These are phyloP conservation scores for Pterois miles DNA, from an alignment of 2,797 vertebrate species.

Conservation along the genomic window DNA sequence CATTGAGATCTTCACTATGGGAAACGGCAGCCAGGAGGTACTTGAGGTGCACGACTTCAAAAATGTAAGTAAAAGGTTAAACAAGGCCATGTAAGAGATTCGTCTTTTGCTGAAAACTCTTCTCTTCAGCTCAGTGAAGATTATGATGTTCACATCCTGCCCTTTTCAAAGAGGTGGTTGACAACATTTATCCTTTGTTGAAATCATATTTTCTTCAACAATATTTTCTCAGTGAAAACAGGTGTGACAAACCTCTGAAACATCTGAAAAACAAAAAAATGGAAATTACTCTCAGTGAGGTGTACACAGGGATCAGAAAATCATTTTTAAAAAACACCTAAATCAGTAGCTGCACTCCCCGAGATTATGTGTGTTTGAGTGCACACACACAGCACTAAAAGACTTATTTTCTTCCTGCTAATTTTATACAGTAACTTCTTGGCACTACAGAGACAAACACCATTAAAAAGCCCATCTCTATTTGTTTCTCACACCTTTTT, in stretches of 20 bases:
- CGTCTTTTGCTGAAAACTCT: conserved; percentile 10
- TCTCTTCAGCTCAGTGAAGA: conserved; percentile 16
- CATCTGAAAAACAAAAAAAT: conserved; percentile 19
- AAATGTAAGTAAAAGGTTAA: conserved; percentile 84
- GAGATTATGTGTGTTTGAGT: conserved; percentile 23
- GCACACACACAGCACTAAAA: conserved; percentile 26
- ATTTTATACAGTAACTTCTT: conserved; percentile 54
- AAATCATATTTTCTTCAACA: conserved; percentile 45
- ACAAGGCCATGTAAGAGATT: not conserved
- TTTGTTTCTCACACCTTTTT: conserved; percentile 61
- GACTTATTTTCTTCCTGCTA: conserved; percentile 30
- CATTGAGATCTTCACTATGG: conserved; percentile 90
- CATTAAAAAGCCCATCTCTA: conserved; percentile 54
- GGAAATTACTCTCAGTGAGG: conserved; percentile 17
- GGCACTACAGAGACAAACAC: conserved; percentile 49
- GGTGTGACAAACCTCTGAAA: conserved; percentile 34
- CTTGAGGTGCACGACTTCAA: conserved; percentile 97
- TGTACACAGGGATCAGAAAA: conserved; percentile 6
- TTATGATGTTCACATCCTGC: conserved; percentile 32
- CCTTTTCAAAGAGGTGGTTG: conserved; percentile 46
- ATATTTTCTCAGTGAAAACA: conserved; percentile 27
- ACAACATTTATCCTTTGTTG: conserved; percentile 39
- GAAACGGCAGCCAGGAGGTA: conserved; percentile 91
- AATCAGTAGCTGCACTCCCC: conserved; percentile 11
- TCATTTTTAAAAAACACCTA: conserved; percentile 4